Percentiles rank a stretch among this genome's conserved stretches.
Conservation (phyloP, 2,113 vertebrate genomes). For the Percina caprodes region DNA sequence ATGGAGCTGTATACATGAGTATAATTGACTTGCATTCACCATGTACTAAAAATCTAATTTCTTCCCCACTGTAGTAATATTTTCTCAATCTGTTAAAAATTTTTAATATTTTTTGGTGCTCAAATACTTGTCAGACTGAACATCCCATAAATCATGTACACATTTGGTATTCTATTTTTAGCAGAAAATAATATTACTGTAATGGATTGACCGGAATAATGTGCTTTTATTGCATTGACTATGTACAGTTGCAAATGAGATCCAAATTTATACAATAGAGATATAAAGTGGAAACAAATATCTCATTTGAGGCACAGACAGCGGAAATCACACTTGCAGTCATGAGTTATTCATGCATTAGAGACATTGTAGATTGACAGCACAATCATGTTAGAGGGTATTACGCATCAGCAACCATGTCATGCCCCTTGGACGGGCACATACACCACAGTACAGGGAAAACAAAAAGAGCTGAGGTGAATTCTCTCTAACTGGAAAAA, state of each 20-base stretch:
- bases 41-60: background rate
- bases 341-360: slow-evolving; percentile 71
- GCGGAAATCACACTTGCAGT: slow-evolving; percentile 46
- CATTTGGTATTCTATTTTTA: slow-evolving; percentile 15
- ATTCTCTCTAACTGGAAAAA: slow-evolving; percentile 35
- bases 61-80: background rate
- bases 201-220: slow-evolving; percentile 19
- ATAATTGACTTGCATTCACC: background rate
- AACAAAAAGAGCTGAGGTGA: slow-evolving; percentile 47
- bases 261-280: slow-evolving; percentile 37
- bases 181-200: slow-evolving; percentile 18
- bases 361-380: slow-evolving; percentile 62
- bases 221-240: slow-evolving; percentile 24
- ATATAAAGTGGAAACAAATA: slow-evolving; percentile 37
- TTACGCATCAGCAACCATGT: slow-evolving; percentile 55
- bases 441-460: slow-evolving; percentile 36
- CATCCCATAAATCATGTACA: background rate
- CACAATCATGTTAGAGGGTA: slow-evolving; percentile 63
- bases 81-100: no score
- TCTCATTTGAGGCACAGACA: slow-evolving; percentile 32
- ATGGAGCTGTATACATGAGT: background rate
- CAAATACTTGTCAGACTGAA: background rate
- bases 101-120: background rate
- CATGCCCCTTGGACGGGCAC: slow-evolving; percentile 46
- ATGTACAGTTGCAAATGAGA: slow-evolving; percentile 45